These are phyloP conservation scores for Penelope pileata DNA, from an alignment of 2,113 vertebrate species.

Conservation along the genomic window DNA sequence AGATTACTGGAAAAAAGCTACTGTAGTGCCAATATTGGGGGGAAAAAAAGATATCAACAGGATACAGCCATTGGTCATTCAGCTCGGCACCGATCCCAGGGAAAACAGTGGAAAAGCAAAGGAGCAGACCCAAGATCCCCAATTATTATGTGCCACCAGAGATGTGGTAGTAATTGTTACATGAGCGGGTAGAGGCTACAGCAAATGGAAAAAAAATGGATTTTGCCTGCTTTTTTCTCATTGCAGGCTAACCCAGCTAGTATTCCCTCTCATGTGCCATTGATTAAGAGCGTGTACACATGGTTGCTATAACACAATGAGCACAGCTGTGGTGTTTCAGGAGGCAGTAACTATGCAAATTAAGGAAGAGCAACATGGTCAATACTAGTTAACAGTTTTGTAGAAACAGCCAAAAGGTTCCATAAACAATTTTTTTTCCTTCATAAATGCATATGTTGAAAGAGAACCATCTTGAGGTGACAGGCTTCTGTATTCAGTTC, in stretches of 20 bases:
- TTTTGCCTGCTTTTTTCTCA: neutral
- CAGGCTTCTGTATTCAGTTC: neutral
- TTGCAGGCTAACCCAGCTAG: neutral
- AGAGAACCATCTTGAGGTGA: neutral
- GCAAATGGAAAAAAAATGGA: neutral
- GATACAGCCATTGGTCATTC: neutral
- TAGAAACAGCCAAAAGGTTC: neutral
- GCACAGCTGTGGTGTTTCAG: neutral
- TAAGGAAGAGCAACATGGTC: neutral
- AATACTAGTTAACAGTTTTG: neutral
- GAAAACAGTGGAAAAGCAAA: neutral
- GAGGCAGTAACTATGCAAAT: neutral
- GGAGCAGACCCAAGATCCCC: neutral
- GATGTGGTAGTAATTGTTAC: neutral
- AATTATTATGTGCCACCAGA: neutral
- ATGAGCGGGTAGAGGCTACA: neutral
- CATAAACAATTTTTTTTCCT: neutral
- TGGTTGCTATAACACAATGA: neutral
- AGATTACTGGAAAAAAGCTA: constrained; percentile 9
- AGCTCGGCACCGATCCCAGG: neutral
- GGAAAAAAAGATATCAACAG: neutral
- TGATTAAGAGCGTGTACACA: neutral
- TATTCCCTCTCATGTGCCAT: neutral
- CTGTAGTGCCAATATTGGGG: neutral
- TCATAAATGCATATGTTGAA: neutral